Evolutionary conservation across 92 coral and sea anemone genomes (phyloP), one percentile per base, ranked within the genome.

Genomic region (Plumapathes pennacea): DNA sequence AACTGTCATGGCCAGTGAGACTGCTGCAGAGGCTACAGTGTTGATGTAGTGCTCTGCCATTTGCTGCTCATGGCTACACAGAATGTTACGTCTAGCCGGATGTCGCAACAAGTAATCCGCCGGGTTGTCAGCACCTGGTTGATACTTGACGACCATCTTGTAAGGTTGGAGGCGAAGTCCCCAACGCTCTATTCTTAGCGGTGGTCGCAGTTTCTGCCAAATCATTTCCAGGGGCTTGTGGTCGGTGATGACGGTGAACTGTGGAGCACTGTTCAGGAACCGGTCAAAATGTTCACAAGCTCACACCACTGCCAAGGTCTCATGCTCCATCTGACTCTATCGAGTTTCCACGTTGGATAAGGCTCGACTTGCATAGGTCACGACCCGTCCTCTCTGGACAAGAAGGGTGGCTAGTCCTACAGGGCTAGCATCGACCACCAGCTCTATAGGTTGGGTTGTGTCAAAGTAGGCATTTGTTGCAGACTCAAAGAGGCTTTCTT

Each of bases 51-150:
- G 37, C 31, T 59, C 67, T 2, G 52, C 67, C 36, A 32, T 31
- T 12, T 38, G 13, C 20, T 46, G 14, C 23, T 36, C 39, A 2
- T 36, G 47, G 43, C 43, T 39, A 59, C 67, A 38, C 25, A 46
- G 46, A 18, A 12, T 37, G 52, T 52, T 59, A 39, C 67, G 50
- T 38, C 43, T 50, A n/a, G 43, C 37, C 37, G 85, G 78, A 48
- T 78, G 72, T 2, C 77, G 44, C 17, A 62, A 58, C 50, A 60
- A 33, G 29, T 62, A 70, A 55, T 60, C 67, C n/a, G 77, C 75
- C 13, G 88, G 77, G 34, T 73, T 67, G 54, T 71, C 68, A 42
- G 53, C 69, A 10, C 79, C 79, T 12, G 89, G 57, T 38, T 57
- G 46, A 53, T 60, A 43, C 19, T 41, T 32, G 23, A 60, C 40